phyloP scores from a whole-genome alignment of 2,888 invertebrate species.

The Atethmia centrago region DNA sequence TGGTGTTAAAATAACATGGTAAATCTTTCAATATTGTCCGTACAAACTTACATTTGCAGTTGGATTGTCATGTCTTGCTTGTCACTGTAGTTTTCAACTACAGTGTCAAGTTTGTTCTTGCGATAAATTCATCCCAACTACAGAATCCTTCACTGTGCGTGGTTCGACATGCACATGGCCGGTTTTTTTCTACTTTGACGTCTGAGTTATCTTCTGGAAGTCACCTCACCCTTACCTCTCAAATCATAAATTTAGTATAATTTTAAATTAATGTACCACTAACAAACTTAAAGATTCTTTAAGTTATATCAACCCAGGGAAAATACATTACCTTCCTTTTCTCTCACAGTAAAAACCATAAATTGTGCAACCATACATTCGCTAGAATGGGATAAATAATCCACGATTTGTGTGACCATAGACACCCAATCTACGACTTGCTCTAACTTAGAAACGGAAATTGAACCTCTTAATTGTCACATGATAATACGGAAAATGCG shows the following conservation, averaged over 20 bases:
- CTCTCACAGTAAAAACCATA: background rate
- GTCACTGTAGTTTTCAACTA: no score
- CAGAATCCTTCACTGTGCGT: no score
- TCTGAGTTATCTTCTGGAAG: background rate
- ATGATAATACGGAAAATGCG: no score
- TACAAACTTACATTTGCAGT: no score
- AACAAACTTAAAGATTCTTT: background rate
- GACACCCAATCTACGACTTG: conserved; percentile 5
- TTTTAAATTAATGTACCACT: background rate
- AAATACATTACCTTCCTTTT: background rate
- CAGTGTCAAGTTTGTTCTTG: no score
- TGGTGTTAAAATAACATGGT: no score
- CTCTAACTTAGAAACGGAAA: conserved; percentile 49
- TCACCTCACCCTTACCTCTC: background rate
- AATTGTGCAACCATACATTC: background rate
- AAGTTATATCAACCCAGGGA: background rate
- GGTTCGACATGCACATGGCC: no score
- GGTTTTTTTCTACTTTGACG: no score
- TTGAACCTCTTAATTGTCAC: conserved; percentile 46
- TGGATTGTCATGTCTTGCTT: no score
- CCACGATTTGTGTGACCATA: conserved; percentile 1
- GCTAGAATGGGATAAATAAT: background rate
- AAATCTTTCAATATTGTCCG: no score
- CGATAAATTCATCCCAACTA: no score
- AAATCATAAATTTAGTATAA: background rate